Conservation (phyloP, 2,113 vertebrate species). For the Oxyruncus cristatus region DNA sequence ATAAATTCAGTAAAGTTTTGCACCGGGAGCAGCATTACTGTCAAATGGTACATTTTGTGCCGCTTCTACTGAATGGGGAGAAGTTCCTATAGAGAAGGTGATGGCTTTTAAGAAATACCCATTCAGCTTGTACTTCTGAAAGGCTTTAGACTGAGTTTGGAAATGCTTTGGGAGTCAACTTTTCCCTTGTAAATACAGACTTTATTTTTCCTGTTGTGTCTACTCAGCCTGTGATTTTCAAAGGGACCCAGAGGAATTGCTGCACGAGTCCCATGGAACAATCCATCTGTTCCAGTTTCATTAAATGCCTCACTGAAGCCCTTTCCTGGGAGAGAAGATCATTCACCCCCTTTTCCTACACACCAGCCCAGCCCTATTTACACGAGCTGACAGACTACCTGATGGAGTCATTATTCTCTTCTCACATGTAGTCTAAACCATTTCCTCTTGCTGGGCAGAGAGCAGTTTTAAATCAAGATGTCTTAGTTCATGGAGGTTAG, state of each 20-base stretch:
- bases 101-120: neutral
- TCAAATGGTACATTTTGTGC: neutral
- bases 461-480: constrained; percentile 57
- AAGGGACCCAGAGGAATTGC: neutral
- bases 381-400: constrained; percentile 53
- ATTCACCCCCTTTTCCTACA: neutral
- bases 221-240: constrained; percentile 4
- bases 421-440: constrained; percentile 37
- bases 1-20: neutral
- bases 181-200: neutral
- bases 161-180: neutral
- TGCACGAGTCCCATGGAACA: neutral
- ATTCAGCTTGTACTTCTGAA: neutral
- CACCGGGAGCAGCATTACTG: neutral
- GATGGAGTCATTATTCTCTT: constrained; percentile 62
- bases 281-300: constrained; percentile 20
- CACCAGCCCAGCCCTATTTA: constrained; percentile 40
- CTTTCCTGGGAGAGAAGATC: constrained; percentile 58
- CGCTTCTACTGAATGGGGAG: neutral
- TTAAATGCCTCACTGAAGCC: constrained; percentile 30
- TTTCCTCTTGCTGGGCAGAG: constrained; percentile 42
- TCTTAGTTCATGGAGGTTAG: constrained; percentile 8
- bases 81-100: neutral
- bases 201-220: constrained; percentile 21
- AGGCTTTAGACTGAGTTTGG: neutral